Percentiles rank a stretch among this genome's conserved stretches.
Conservation (phyloP, 1,140 invertebrate genomes). For the Laupala kohalensis region DNA sequence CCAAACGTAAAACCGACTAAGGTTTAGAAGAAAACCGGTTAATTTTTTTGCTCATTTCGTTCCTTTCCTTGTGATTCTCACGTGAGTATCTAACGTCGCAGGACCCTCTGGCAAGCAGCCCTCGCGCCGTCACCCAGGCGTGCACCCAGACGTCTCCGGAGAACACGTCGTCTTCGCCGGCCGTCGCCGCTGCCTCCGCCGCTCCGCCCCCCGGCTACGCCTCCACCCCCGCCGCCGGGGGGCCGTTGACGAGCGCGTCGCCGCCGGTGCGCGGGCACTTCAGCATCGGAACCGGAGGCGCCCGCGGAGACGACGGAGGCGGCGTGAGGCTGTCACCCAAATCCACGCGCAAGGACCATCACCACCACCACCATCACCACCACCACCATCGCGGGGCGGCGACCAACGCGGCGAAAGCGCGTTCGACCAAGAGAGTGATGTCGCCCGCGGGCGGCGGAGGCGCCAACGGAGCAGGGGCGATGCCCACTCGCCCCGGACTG, state of each 20-base stretch:
- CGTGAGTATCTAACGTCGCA: too few relatives aligned
- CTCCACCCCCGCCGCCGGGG: not conserved
- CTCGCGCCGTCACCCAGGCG: slow-evolving; percentile 45
- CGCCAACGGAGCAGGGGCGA: not conserved
- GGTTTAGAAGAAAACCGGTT: too few relatives aligned
- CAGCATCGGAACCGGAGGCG: slow-evolving; percentile 38
- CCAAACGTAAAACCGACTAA: too few relatives aligned
- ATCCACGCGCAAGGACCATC: slow-evolving; percentile 23
- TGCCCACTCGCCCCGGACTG: not conserved
- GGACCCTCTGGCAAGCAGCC: slow-evolving; percentile 18
- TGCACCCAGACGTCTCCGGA: slow-evolving; percentile 67
- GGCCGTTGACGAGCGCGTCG: too few relatives aligned
- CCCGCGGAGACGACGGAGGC: slow-evolving; percentile 28
- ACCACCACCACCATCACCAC: too few relatives aligned
- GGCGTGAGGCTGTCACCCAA: slow-evolving; percentile 52
- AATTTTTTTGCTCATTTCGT: too few relatives aligned
- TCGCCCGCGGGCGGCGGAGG: slow-evolving; percentile 5
- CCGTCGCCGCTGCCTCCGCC: slow-evolving; percentile 41
- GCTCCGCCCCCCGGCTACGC: slow-evolving; percentile 17
- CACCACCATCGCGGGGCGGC: too few relatives aligned
- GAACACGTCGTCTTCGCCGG: slow-evolving; percentile 38
- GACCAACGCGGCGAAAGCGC: slow-evolving; percentile 20
- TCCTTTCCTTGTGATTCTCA: too few relatives aligned
- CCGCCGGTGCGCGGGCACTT: not conserved
- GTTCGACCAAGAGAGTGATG: slow-evolving; percentile 10